Evolutionary conservation across 1,140 invertebrate species (phyloP), one percentile per base, ranked within the genome.

Genomic region (Rhizoglyphus robini): DNA sequence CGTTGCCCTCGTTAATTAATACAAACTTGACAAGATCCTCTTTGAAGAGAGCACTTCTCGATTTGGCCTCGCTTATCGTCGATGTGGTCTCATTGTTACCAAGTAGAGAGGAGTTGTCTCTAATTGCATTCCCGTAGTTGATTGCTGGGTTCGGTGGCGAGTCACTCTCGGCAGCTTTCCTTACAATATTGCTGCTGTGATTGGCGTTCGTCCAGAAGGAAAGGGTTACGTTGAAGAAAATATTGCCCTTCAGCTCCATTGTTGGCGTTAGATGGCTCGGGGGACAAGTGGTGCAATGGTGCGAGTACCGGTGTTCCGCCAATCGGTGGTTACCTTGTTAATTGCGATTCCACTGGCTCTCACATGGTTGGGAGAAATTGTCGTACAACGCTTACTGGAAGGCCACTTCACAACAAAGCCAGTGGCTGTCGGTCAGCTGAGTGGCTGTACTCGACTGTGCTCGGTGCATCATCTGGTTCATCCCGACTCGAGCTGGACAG

Each of bases 131-230:
- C 8, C 31, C 51, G 20, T 54, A 54, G 8, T 27, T 54, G 23
- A 41, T 32, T 54, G 51, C 51, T 20, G 51, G 8, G 15, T 25
- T 54, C 23, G 51, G 15, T 54, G 51, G 51, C 51, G 51, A 54
- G 51, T 54, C 15, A 25, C 15, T 54, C 51, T 54, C 51, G 51
- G 31, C 23, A 54, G 8, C 51, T 23, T 25, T 41, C 36, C 36
- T 8, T 18, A 41, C 36, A 11, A 18, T 11, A 41, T 8, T n/a
- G n/a, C n/a, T n/a, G n/a, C n/a, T 41, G 36, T 41, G 36, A 41
- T 51, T 64, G 20, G 13, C 29, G 13, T 54, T 64, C 2, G 63
- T 64, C 63, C 63, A 64, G 31, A 64, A 64, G 18, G 63, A 47
- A 8, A 64, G 46, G 4, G 63, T 51, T 34, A 64, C 29, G 27